A percentile compares a stretch with the other conserved stretches of the same genome.
phyloP scores from a whole-genome alignment of 2,113 vertebrate genomes.

The Callipepla californica region DNA sequence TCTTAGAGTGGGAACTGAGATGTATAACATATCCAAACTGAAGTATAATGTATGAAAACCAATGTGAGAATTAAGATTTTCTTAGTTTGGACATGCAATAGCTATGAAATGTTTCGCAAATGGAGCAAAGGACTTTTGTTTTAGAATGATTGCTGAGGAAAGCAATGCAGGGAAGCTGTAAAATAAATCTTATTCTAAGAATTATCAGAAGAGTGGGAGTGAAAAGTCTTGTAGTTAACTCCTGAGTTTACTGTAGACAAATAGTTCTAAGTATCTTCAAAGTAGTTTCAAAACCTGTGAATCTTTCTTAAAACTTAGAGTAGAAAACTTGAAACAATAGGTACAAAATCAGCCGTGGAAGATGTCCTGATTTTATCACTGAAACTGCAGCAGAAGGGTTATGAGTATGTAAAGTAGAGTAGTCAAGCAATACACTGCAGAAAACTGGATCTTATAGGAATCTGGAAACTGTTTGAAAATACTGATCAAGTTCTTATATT shows the following conservation, averaged over 20 bases:
- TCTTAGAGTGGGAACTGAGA: fast-evolving
- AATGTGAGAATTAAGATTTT: neutral
- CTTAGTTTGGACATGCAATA: neutral
- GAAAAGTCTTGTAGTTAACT: neutral
- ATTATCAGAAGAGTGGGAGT: neutral
- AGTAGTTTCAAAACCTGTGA: neutral
- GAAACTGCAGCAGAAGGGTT: neutral
- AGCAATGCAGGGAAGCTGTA: neutral
- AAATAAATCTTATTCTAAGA: neutral
- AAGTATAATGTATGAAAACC: neutral
- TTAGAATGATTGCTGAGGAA: neutral
- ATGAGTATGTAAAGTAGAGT: neutral
- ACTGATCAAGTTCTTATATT: neutral
- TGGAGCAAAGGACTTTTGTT: neutral
- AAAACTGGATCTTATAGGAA: neutral
- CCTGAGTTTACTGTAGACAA: neutral
- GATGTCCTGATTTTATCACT: too few relatives aligned
- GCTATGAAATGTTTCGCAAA: neutral
- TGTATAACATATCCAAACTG: neutral
- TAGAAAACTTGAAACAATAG: neutral
- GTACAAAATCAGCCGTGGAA: neutral
- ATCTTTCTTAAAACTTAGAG: neutral
- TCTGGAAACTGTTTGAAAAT: neutral
- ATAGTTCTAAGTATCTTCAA: neutral
- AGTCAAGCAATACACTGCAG: neutral